A percentile compares a stretch with the other conserved stretches of the same genome.
Conservation (phyloP, 2,888 invertebrate genomes). For the Nomada ferruginata region DNA sequence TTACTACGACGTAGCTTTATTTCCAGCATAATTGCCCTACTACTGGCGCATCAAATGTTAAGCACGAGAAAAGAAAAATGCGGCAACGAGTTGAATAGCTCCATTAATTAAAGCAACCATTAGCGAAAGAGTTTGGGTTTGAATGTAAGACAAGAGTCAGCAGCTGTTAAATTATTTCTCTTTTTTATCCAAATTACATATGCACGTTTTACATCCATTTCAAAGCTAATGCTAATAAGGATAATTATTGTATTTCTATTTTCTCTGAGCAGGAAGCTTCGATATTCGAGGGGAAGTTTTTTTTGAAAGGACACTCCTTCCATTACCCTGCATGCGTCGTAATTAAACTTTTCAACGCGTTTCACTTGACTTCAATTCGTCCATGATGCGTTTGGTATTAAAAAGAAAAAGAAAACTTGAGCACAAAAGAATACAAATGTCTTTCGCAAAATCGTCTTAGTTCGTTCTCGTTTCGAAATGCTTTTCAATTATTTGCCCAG, state of each 20-base stretch:
- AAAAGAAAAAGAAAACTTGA: not conserved
- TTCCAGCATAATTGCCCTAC: not conserved
- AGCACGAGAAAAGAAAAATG: not conserved
- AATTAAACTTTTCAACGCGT: not conserved
- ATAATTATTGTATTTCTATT: no score
- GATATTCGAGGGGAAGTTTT: no score
- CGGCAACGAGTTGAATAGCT: not conserved
- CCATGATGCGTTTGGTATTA: not conserved
- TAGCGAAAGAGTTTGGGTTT: no score
- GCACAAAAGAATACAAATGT: not conserved
- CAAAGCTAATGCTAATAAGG: no score
- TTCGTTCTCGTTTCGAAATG: not conserved
- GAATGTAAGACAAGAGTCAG: no score
- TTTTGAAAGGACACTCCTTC: no score
- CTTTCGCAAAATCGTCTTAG: not conserved
- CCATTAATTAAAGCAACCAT: not conserved
- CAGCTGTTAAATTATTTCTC: no score
- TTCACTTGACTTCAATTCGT: not conserved
- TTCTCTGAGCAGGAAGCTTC: no score
- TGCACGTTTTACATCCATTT: no score
- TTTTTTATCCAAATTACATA: no score
- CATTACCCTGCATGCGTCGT: no score
- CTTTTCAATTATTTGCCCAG: not conserved
- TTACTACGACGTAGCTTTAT: constrained; percentile 2
- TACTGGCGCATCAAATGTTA: not conserved